These are phyloP conservation scores for Phalacrocorax aristotelis DNA, from an alignment of 2,113 vertebrate species.

Conservation along the genomic window DNA sequence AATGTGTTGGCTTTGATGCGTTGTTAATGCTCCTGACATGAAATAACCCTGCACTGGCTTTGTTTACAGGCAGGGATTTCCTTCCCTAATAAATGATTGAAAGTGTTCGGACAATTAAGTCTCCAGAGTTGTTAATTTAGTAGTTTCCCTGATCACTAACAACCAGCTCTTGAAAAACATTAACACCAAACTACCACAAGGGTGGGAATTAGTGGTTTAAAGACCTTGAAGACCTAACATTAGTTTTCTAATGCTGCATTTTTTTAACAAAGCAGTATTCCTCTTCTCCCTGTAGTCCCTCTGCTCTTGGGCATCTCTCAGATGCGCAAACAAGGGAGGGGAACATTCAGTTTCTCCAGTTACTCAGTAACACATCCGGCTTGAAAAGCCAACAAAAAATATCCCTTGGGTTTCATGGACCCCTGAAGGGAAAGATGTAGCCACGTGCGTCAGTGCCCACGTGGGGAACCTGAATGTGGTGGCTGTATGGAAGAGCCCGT, in stretches of 20 bases:
- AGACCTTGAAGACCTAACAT: background rate
- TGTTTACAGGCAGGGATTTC: constrained; percentile 45
- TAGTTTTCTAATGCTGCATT: background rate
- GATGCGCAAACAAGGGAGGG: background rate
- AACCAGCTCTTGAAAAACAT: background rate
- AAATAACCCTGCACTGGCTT: background rate
- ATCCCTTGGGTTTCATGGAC: background rate
- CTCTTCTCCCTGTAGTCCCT: background rate
- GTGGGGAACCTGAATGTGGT: background rate
- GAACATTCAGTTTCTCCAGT: background rate
- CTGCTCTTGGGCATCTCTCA: background rate
- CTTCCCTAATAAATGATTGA: constrained; percentile 45
- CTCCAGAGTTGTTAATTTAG: background rate
- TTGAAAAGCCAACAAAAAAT: background rate
- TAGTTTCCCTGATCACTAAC: background rate
- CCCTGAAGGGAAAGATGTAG: background rate
- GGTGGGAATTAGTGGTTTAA: background rate
- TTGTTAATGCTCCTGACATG: background rate
- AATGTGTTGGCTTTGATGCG: background rate
- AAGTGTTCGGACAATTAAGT: constrained; percentile 25
- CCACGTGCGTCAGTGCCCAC: accelerated
- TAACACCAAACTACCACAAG: background rate
- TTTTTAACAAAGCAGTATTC: background rate
- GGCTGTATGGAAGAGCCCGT: background rate
- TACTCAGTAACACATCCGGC: accelerated